Evolutionary conservation across 2,888 invertebrate species (phyloP), one percentile per base, ranked within the genome.

Genomic region (Drosophila setosimentum): DNA sequence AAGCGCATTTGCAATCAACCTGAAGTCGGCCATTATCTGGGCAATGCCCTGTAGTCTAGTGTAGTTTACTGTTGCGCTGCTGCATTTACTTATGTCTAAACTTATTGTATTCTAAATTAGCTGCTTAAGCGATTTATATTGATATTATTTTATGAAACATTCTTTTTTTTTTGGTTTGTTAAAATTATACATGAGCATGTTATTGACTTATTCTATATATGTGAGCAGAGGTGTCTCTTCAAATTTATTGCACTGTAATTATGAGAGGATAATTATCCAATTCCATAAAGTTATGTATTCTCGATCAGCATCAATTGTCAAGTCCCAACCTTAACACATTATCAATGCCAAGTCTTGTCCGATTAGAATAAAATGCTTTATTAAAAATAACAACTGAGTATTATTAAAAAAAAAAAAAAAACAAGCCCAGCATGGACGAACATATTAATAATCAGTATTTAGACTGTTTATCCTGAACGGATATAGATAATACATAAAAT

Each of bases 341-440:
- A 7, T 13, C 21, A 45, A 21, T 18, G 18, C 37, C 18, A 37
- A 37, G 8, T 18, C 37, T n/a, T n/a, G 10, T 45, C 16, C 27
- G 24, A 27, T 21, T 1, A 18, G 30, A 24, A 29, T 30, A 21
- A 29, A 29, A 16, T 33, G 30, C n/a, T 63, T 63, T 54, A 33
- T 54, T 33, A 21, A 24, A 27, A 57, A 11, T 8, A 35, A 30
- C 6, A 50, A 16, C n/a, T 18, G 11, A 27, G n/a, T 30, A n/a
- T 35, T 49, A 30, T 32, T n/a, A 42, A 27, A 18, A n/a, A 30
- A 21, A 21, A 32, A 27, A n/a, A 53, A n/a, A 54, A n/a, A n/a
- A n/a, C n/a, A n/a, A 24, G n/a, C 30, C 35, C 13, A 6, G n/a
- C 27, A n/a, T 29, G 74, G 75, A 74, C 75, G 74, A 76, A 61